These are phyloP conservation scores for Dicentrarchus labrax DNA, from an alignment of 2,113 vertebrate species.

Conservation along the genomic window DNA sequence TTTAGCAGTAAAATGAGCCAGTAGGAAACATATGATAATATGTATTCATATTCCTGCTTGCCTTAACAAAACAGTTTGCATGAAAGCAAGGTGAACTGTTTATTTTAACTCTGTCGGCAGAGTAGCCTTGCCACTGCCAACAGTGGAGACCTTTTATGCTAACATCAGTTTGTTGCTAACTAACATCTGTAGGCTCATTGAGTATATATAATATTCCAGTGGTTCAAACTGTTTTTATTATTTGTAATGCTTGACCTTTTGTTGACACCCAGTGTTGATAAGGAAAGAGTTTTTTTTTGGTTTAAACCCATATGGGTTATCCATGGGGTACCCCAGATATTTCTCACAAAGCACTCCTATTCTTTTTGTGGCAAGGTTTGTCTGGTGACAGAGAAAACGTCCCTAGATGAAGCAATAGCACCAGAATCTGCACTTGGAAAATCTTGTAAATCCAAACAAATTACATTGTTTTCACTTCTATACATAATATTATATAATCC, in stretches of 20 bases:
- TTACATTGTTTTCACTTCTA: constrained; percentile 16
- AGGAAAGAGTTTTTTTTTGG: background rate
- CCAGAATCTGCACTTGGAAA: constrained; percentile 13
- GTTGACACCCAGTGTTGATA: constrained; percentile 9
- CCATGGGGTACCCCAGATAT: background rate
- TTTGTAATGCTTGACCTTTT: background rate
- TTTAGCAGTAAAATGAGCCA: constrained; percentile 18
- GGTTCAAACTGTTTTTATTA: constrained; percentile 7
- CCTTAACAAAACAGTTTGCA: constrained; percentile 12
- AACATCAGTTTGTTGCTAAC: background rate
- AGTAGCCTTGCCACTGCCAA: background rate
- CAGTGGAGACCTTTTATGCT: background rate
- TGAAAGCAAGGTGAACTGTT: constrained; percentile 11
- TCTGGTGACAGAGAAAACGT: constrained; percentile 51
- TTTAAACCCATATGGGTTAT: constrained; percentile 3
- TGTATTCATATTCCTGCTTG: constrained; percentile 20
- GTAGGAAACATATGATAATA: constrained; percentile 19
- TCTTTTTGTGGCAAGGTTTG: constrained; percentile 14
- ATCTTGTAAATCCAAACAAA: constrained; percentile 41
- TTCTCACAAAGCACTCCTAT: background rate
- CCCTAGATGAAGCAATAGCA: constrained; percentile 18
- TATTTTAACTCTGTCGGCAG: background rate
- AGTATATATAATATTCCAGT: constrained; percentile 23
- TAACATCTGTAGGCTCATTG: background rate
- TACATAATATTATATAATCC: constrained; percentile 38